A percentile compares a stretch with the other conserved stretches of the same genome.
Evolutionary conservation across 1,140 invertebrate species (phyloP).

Genomic region (Zaprionus gabonicus): DNA sequence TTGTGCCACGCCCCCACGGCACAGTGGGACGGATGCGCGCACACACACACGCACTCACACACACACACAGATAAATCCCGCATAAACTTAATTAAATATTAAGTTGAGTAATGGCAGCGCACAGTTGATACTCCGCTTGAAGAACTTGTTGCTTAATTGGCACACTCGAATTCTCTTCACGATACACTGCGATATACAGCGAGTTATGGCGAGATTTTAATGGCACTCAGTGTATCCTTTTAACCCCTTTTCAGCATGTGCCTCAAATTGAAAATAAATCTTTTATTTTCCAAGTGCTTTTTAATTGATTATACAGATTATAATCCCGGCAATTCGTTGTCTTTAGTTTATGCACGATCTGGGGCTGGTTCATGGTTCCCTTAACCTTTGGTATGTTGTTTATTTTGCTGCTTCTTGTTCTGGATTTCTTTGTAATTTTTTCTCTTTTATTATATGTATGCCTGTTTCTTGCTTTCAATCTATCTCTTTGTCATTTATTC

Average conservation of each 20-base stretch:
- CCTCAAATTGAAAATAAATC: no score
- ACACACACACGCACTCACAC: not conserved
- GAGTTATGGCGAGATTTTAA: not conserved
- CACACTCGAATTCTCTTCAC: not conserved
- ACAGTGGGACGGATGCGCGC: conserved; percentile 7
- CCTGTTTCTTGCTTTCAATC: no score
- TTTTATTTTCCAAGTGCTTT: no score
- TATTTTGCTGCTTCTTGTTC: no score
- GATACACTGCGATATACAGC: not conserved
- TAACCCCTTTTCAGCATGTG: not conserved
- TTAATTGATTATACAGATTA: no score
- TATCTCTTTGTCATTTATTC: no score
- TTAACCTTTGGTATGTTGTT: no score
- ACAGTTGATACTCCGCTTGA: not conserved
- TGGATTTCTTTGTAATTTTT: no score
- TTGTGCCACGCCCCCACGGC: conserved; percentile 55
- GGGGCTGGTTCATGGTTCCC: no score
- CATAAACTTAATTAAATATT: conserved; percentile 7
- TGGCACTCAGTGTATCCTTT: not conserved
- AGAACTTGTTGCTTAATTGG: conserved; percentile 24
- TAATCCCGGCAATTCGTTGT: no score
- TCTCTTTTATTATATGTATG: no score
- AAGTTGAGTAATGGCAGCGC: conserved; percentile 5
- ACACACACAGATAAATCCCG: not conserved
- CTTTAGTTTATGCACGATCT: no score